Base-by-base conservation (phyloP, 2,113 vertebrate species). In the Anseranas semipalmata region DNA sequence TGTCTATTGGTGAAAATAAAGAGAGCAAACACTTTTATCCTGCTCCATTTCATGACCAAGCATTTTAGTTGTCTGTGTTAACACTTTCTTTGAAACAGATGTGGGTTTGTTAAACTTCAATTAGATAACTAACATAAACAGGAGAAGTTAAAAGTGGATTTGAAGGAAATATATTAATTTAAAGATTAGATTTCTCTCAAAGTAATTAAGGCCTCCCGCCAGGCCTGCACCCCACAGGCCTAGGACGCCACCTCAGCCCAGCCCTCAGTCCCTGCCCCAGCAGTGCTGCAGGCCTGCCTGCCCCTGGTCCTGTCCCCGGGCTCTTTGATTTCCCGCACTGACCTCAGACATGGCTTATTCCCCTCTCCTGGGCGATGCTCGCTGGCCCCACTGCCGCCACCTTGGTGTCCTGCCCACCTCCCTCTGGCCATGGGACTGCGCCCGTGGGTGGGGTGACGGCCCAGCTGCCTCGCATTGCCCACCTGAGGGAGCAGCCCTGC, bases 331-430 rank as follows among this genome's bases (percentile, higher is more conserved):
- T 87, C 35, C 60, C 66, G 4, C 33, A 28, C 30, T 37, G 6
- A 18, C 37, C 14, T 60, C 1, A 0, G 37, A 35, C 6, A 3
- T 6, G 18, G 20, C 4, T 79, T 28, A 2, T 39, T 86, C 10
- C 10, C 1, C 0, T 35, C 7, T 52, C 22, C 43, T 67, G 78
- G 17, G 22, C 11, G 20, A 2, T 0, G 30, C 35, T 66, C 1
- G 0, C 6, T 0, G 0, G 5, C 7, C n/a, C 33, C 4, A 3
- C 46, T 73, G 60, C 11, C 0, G 3, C 5, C 46, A 79, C 37
- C 14, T 2, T 2, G 13, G 15, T 59, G 10, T 35, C 25, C 56
- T 46, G 48, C 2, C 45, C 39, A 14, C 25, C 24, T 7, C 8
- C 4, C 7, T 70, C 12, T 35, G 39, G 32, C 39, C 2, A 2